A percentile compares a stretch with the other conserved stretches of the same genome.
Conservation (phyloP, 2,113 vertebrate species). For the Caretta caretta region DNA sequence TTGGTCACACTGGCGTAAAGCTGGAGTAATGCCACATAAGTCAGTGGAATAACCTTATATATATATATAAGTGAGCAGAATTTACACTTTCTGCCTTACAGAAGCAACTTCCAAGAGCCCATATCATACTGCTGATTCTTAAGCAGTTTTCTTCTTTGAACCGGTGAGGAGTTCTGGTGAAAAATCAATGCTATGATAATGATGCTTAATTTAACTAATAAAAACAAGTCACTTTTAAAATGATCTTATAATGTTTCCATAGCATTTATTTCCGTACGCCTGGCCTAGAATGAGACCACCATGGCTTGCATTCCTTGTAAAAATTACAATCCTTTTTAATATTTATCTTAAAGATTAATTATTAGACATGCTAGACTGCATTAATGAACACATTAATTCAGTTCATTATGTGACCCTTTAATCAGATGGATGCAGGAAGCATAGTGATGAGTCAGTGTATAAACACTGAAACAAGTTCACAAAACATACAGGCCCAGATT, state of each 20-base stretch:
- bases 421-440: slow-evolving; percentile 1
- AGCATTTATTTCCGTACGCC: neutral
- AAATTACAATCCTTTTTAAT: neutral
- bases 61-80: neutral
- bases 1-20: neutral
- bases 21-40: neutral
- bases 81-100: neutral
- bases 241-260: neutral
- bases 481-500: neutral
- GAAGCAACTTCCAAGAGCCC: neutral
- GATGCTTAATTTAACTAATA: neutral
- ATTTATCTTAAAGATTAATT: neutral
- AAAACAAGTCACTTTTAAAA: neutral
- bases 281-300: neutral
- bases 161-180: neutral
- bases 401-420: neutral
- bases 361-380: neutral
- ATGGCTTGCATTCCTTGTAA: neutral
- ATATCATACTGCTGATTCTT: neutral
- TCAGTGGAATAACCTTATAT: neutral
- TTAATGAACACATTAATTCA: slow-evolving; percentile 18
- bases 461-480: neutral
- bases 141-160: neutral
- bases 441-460: slow-evolving; percentile 9
- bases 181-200: neutral